phyloP scores from a whole-genome alignment of 2,113 vertebrate species.

The Trachemys scripta region DNA sequence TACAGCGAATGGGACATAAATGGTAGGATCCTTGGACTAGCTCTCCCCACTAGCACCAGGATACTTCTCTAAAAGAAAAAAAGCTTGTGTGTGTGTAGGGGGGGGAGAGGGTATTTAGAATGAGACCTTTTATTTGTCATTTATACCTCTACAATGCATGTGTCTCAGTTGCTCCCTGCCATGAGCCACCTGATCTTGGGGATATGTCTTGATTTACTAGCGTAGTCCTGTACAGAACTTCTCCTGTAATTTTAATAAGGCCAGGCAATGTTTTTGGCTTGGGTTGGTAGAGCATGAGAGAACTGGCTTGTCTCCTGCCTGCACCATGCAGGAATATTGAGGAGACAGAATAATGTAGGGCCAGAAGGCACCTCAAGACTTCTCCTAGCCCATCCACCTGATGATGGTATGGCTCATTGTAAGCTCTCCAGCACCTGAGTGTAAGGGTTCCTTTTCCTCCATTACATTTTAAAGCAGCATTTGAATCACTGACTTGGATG shows the following conservation, averaged over 20 bases:
- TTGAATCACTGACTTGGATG: not conserved
- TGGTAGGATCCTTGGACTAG: no score
- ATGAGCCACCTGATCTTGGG: not conserved
- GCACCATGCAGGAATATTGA: not conserved
- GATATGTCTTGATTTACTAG: not conserved
- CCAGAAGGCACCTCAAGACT: no score
- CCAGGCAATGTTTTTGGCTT: not conserved
- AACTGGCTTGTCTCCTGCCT: not conserved
- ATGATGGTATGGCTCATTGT: not conserved
- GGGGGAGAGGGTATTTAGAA: not conserved
- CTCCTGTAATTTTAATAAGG: not conserved
- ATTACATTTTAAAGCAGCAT: not conserved
- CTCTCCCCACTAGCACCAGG: no score
- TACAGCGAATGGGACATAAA: no score
- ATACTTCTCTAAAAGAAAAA: no score
- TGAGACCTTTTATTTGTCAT: not conserved
- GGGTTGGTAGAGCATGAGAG: not conserved
- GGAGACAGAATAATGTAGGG: not conserved
- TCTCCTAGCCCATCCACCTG: not conserved
- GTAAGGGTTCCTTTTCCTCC: not conserved
- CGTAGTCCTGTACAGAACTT: not conserved
- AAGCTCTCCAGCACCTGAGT: not conserved
- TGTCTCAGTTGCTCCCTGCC: not conserved
- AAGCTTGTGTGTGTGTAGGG: no score
- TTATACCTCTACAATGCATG: not conserved